Evolutionary conservation across 53 echinoderm and acorn worm species (phyloP).

Genomic region (Henricia sp.): DNA sequence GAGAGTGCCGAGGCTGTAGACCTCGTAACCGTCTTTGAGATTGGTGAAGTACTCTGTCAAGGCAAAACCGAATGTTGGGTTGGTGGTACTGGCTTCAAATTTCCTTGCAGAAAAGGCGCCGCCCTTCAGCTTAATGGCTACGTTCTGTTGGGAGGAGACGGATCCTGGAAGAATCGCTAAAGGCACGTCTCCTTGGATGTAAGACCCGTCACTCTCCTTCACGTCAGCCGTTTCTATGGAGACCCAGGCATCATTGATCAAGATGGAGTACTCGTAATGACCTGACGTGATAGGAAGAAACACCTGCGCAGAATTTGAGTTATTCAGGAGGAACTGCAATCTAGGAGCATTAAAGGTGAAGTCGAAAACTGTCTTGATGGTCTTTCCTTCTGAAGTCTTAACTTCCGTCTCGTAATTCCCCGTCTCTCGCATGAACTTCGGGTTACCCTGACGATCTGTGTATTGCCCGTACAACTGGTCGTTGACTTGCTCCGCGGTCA

Average conservation of each 20-base stretch:
- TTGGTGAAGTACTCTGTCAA: conserved; percentile 19
- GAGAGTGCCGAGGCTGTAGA: conserved; percentile 43
- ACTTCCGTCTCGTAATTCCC: no score
- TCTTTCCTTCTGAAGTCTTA: background rate
- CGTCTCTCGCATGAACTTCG: background rate
- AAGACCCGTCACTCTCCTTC: background rate
- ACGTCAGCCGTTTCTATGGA: background rate
- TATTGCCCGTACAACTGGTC: conserved; percentile 12
- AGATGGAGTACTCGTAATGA: background rate
- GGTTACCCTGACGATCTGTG: background rate
- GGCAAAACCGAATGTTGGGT: background rate
- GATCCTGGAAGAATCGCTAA: conserved; percentile 1
- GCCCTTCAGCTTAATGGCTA: conserved; percentile 4
- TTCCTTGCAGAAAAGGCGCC: conserved; percentile 22
- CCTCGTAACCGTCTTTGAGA: conserved; percentile 33
- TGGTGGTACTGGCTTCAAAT: background rate
- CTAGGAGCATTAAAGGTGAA: conserved; percentile 26
- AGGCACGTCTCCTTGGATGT: conserved; percentile 42
- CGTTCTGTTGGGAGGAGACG: conserved; percentile 7
- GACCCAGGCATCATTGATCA: background rate
- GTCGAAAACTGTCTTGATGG: conserved; percentile 6
- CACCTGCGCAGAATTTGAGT: conserved; percentile 6
- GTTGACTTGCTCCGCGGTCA: conserved; percentile 46
- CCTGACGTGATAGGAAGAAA: conserved; percentile 14
- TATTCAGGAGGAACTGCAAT: conserved; percentile 40